phyloP scores from a whole-genome alignment of 2,113 vertebrate species.

The Heliornis fulica region DNA sequence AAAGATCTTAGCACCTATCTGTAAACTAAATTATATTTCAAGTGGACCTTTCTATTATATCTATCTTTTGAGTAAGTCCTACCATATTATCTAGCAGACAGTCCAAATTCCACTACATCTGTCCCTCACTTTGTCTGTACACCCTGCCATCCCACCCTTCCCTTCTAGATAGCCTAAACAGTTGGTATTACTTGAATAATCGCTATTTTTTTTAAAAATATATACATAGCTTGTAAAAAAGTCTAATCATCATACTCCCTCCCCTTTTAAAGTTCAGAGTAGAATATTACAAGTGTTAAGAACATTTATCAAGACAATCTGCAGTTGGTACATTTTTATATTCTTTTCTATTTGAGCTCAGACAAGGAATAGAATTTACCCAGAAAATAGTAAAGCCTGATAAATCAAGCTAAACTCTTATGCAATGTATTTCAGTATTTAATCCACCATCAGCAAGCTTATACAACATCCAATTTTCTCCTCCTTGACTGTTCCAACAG shows the following conservation, averaged over 20 bases:
- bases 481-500: neutral
- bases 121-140: neutral
- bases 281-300: neutral
- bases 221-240: neutral
- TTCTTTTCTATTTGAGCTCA: neutral
- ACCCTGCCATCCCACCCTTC: neutral
- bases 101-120: neutral
- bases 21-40: neutral
- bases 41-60: neutral
- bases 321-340: neutral
- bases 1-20: neutral
- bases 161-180: neutral
- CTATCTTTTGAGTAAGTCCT: neutral
- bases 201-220: neutral
- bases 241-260: neutral
- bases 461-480: neutral
- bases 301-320: neutral
- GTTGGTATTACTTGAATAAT: neutral
- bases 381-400: neutral
- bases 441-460: neutral
- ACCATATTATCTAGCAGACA: neutral
- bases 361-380: neutral
- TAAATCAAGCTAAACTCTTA: slow-evolving; percentile 6
- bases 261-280: neutral
- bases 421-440: neutral